Base-by-base conservation (phyloP, 2,797 vertebrate genomes). In the Hyperoplus immaculatus region DNA sequence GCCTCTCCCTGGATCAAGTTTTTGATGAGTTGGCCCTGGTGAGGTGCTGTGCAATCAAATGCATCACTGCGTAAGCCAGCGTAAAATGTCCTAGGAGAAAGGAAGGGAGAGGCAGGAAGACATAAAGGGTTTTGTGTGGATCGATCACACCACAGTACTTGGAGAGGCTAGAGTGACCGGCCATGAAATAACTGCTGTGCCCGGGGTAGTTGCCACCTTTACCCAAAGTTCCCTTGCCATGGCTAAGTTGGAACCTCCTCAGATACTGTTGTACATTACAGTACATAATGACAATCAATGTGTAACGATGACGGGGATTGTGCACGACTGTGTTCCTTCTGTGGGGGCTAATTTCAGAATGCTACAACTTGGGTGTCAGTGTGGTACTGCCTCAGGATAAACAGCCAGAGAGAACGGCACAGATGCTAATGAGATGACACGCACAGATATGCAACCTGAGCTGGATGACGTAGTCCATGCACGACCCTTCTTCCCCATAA, bases 1-100 rank as follows among this genome's bases (percentile, higher is more conserved):
- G 72, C 73, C 67, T 88, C 85, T 88, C 77, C 29, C 72, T 67
- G 91, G 90, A 90, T 93, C 87, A 87, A 66, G 80, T 86, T 93
- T 93, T 87, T 92, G 93, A 94, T 92, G 87, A 91, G 83, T 78
- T 89, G 83, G 83, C 88, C 87, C 86, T 84, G 84, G 73, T 82
- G 84, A 91, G 91, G 89, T 89, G 81, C 86, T 85, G 87, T 91
- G 89, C 92, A 94, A 94, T 95, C 93, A 93, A 94, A 94, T 90
- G 92, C 94, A 94, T 93, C 92, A 82, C 80, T 91, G 94, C 86
- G 69, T 92, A 85, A 88, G 88, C 83, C 88, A 65, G 89, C 60
- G 69, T 92, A 82, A 90, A 92, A 91, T 87, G 87, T 92, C 91
- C 85, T 77, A n/a, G 69, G 89, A 89, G 86, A 87, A 81, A 64